Percentiles rank a stretch among this genome's conserved stretches.
These are phyloP conservation scores for Ascidia mentula DNA, from an alignment of 23 tunicate species.

Conservation along the genomic window DNA sequence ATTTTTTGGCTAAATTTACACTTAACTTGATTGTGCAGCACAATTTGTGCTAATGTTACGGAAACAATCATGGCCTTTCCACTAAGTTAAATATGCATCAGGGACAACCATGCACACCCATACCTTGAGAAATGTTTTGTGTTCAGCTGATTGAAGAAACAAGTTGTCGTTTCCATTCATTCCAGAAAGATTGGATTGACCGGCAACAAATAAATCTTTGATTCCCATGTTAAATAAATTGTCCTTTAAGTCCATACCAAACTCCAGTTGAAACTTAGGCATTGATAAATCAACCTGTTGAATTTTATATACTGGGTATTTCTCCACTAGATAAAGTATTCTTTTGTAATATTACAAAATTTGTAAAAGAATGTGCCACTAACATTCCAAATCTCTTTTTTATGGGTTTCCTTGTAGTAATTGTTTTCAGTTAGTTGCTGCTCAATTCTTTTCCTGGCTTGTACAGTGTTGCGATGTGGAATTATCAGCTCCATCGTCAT, in stretches of 20 bases:
- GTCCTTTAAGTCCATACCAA: slow-evolving; percentile 12
- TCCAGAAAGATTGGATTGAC: slow-evolving; percentile 37
- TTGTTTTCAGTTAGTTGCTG: slow-evolving; percentile 18
- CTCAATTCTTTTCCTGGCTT: not conserved
- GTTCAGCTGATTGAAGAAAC: slow-evolving; percentile 16
- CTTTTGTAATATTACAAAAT: not conserved
- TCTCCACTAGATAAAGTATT: too few species aligned
- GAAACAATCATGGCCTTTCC: not conserved
- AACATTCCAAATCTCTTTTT: not conserved
- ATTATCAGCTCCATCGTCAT: slow-evolving; percentile 38
- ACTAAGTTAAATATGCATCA: not conserved
- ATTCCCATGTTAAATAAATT: slow-evolving; percentile 9
- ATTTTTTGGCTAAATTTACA: too few species aligned
- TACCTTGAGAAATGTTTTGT: slow-evolving; percentile 45
- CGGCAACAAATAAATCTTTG: slow-evolving; percentile 1
- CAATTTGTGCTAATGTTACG: not conserved
- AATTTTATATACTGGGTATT: too few species aligned
- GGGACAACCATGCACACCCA: too few species aligned
- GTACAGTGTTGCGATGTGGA: not conserved
- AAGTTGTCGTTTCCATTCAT: slow-evolving; percentile 29
- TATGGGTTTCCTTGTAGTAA: not conserved
- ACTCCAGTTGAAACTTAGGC: slow-evolving; percentile 46
- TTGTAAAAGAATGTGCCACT: not conserved
- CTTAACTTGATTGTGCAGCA: too few species aligned
- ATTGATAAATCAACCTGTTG: not conserved